These are phyloP conservation scores for Rotaria sp. DNA, from an alignment of 2,888 invertebrate genomes.

Conservation along the genomic window DNA sequence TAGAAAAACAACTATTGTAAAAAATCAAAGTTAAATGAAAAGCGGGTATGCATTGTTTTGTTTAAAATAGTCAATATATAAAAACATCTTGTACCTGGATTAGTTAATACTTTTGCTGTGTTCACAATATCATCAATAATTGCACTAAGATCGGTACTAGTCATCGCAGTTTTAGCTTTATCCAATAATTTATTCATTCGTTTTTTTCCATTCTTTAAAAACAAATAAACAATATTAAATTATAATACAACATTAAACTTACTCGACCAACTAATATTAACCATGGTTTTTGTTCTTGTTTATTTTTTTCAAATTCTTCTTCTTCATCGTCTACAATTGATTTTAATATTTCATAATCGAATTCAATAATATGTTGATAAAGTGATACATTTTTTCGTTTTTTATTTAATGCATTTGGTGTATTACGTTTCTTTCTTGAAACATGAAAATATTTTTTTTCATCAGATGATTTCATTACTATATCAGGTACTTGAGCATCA, in stretches of 20 bases:
- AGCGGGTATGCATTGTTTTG: no score
- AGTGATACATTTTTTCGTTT: background rate
- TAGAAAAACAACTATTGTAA: no score
- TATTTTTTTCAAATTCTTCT: background rate
- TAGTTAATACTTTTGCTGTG: background rate
- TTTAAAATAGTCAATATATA: no score
- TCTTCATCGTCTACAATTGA: background rate
- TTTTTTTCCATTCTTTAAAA: background rate
- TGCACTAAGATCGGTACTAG: background rate
- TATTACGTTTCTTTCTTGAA: background rate
- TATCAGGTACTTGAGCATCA: background rate
- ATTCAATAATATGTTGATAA: background rate
- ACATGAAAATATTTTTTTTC: background rate
- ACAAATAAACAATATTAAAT: no score
- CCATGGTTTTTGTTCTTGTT: background rate
- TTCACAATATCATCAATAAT: background rate
- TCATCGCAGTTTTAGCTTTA: background rate
- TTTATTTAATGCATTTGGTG: conserved; percentile 1
- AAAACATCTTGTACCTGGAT: background rate
- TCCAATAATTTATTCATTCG: conserved; percentile 1
- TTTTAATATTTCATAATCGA: background rate
- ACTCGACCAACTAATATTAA: background rate
- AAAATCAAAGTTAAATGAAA: no score
- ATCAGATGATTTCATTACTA: background rate
- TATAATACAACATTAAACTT: background rate